phyloP scores from a whole-genome alignment of 2,797 vertebrate species.

The Nyctalus aviator region DNA sequence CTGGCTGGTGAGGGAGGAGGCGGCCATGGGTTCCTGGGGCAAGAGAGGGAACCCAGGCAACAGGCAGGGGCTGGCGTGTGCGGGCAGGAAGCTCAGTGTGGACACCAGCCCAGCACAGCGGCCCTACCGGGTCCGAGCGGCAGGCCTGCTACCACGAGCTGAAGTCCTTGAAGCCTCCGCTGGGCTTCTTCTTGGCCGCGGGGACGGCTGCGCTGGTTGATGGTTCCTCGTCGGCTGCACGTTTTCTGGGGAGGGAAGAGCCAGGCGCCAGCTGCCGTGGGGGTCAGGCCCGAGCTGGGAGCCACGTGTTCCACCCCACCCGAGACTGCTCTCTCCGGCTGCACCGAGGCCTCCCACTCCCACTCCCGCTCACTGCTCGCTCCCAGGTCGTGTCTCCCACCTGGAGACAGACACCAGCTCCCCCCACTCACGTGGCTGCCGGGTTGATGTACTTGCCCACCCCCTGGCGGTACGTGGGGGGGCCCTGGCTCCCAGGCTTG shows the following conservation, averaged over 20 bases:
- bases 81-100: not conserved
- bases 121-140: not conserved
- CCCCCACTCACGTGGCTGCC: conserved; percentile 89
- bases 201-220: conserved; percentile 90
- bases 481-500: conserved; percentile 88
- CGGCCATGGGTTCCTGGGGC: not conserved
- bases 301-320: no score
- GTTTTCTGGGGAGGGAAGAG: conserved; percentile 89
- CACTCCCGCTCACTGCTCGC: fast-evolving
- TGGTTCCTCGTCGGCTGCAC: conserved; percentile 87
- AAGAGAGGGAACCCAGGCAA: not conserved
- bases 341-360: not conserved
- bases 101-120: not conserved
- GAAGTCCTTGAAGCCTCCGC: conserved; percentile 93
- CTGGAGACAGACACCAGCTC: not conserved
- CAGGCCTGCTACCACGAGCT: conserved; percentile 94
- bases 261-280: not conserved
- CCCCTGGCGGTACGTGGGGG: conserved; percentile 93
- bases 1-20: not conserved
- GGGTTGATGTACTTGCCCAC: conserved; percentile 98
- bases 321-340: not conserved
- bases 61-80: not conserved
- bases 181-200: conserved; percentile 91
- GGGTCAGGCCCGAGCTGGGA: not conserved
- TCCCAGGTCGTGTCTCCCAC: fast-evolving